Evolutionary conservation across 2,797 vertebrate species (phyloP).

Genomic region (Crax fasciolata): DNA sequence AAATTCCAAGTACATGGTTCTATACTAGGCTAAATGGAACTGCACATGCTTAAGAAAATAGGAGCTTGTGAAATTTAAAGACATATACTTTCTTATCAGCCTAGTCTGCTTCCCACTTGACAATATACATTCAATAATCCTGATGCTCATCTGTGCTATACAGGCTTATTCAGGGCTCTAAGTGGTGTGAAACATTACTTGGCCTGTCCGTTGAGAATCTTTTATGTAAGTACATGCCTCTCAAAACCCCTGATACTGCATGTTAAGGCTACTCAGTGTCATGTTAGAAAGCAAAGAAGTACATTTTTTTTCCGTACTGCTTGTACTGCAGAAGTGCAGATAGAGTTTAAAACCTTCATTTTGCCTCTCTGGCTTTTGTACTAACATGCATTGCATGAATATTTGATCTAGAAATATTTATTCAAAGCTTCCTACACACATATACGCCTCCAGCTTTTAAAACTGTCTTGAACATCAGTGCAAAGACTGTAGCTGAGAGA

Average conservation of each 20-base stretch:
- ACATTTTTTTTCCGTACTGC: not conserved
- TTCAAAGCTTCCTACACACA: not conserved
- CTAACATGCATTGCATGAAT: not conserved
- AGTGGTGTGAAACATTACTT: conserved; percentile 19
- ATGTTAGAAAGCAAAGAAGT: conserved; percentile 24
- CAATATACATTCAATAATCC: not conserved
- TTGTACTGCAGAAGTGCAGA: not conserved
- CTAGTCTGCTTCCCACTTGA: not conserved
- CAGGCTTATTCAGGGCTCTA: not conserved
- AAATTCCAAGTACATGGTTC: not conserved
- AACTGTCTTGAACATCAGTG: not conserved
- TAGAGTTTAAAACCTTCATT: conserved; percentile 26
- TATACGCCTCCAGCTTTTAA: not conserved
- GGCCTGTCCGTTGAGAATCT: not conserved
- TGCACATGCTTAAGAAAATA: not conserved
- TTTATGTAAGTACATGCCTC: not conserved
- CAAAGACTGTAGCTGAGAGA: not conserved
- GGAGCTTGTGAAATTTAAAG: not conserved
- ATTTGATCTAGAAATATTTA: conserved; percentile 34
- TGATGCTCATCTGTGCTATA: not conserved
- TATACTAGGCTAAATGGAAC: not conserved
- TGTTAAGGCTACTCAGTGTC: not conserved
- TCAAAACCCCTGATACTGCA: not conserved
- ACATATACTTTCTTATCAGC: not conserved
- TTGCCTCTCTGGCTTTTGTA: not conserved